phyloP scores from a whole-genome alignment of 2,113 vertebrate genomes.

The Ornithorhynchus anatinus region DNA sequence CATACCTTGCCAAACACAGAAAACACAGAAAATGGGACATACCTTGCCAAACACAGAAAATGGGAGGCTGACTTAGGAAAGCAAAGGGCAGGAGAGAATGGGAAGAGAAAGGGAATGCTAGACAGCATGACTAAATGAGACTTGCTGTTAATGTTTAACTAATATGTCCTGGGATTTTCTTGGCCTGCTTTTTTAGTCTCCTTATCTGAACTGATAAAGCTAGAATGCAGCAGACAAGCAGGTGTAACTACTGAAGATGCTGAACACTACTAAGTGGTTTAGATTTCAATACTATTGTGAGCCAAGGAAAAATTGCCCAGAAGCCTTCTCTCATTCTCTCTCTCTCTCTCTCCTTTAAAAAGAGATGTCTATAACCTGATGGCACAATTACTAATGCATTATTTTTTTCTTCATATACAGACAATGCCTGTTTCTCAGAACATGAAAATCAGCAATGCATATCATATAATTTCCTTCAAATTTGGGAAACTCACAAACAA shows the following conservation, averaged over 20 bases:
- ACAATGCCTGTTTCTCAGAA: no score
- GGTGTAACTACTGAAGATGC: constrained; percentile 32
- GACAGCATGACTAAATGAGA: not conserved
- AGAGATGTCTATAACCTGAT: constrained; percentile 1
- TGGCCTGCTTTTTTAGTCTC: constrained; percentile 36
- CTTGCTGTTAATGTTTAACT: constrained; percentile 38
- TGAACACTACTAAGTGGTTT: constrained; percentile 27
- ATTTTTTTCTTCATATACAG: constrained; percentile 1
- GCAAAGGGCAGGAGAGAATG: not conserved
- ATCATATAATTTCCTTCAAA: not conserved
- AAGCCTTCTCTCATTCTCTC: not conserved
- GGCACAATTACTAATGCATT: not conserved
- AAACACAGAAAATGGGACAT: constrained; percentile 28
- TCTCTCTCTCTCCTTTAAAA: not conserved
- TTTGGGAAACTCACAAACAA: not conserved
- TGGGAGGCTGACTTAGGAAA: not conserved
- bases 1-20: constrained; percentile 46
- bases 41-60: constrained; percentile 44
- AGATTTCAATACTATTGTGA: constrained; percentile 19
- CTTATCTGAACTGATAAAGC: constrained; percentile 22
- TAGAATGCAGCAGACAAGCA: constrained; percentile 30
- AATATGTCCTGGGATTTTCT: constrained; percentile 25
- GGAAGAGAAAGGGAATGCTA: not conserved
- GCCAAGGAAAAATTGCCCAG: not conserved
- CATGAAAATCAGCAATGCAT: not conserved